phyloP scores from a whole-genome alignment of 1,140 invertebrate genomes.

The Drosophila bocqueti region DNA sequence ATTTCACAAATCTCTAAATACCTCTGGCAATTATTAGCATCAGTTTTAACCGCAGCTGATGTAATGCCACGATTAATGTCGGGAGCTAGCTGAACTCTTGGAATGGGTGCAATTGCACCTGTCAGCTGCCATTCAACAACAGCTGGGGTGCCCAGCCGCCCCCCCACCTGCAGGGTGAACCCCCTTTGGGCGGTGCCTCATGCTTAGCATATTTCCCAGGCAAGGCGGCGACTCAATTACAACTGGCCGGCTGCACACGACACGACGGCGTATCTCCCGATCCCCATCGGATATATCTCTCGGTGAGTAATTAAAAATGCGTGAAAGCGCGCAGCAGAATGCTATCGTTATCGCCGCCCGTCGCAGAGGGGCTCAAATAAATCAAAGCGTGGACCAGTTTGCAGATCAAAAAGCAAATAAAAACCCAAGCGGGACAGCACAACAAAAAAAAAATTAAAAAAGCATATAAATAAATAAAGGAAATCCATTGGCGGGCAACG shows the following conservation, averaged over 20 bases:
- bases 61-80: constrained; percentile 73
- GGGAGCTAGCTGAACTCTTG: constrained; percentile 36
- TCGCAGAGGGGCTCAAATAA: constrained; percentile 63
- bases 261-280: constrained; percentile 40
- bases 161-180: neutral
- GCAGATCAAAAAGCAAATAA: constrained; percentile 63
- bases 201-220: constrained; percentile 72
- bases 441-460: constrained; percentile 20
- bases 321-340: constrained; percentile 67
- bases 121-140: constrained; percentile 56
- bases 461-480: constrained; percentile 48
- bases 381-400: constrained; percentile 78
- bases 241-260: constrained; percentile 52
- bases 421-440: constrained; percentile 19
- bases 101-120: constrained; percentile 48
- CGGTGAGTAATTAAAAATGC: constrained; percentile 73
- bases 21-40: constrained; percentile 12
- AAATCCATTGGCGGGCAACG: constrained; percentile 75
- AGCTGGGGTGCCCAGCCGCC: neutral
- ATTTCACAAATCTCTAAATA: constrained; percentile 3
- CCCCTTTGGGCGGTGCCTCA: constrained; percentile 32
- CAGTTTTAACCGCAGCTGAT: constrained; percentile 46
- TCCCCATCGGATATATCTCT: constrained; percentile 17
- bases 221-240: constrained; percentile 70
- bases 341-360: constrained; percentile 51